A percentile compares a stretch with the other conserved stretches of the same genome.
Evolutionary conservation across 2,113 vertebrate genomes (phyloP).

Genomic region (Muscicapa adusta): DNA sequence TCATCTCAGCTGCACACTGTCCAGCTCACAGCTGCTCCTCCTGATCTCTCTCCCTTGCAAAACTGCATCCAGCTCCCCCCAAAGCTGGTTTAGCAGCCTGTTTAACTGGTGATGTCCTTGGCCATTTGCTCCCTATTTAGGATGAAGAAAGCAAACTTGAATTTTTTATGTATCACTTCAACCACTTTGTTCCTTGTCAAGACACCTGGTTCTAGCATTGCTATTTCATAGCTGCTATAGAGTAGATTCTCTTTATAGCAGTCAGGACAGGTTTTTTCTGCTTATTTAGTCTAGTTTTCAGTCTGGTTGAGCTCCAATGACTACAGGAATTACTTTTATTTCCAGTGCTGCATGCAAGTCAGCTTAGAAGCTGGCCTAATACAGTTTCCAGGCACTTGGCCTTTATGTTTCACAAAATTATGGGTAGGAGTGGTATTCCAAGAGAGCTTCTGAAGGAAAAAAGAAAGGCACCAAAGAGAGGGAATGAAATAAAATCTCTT

Average conservation of each 20-base stretch:
- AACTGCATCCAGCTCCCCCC: neutral
- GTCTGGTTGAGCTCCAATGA: neutral
- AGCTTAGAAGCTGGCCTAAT: neutral
- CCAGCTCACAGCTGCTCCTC: constrained; percentile 35
- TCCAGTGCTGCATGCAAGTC: neutral
- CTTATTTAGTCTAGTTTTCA: neutral
- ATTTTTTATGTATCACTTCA: neutral
- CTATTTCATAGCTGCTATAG: neutral
- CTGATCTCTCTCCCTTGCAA: constrained; percentile 13
- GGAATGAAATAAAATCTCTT: neutral
- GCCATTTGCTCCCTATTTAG: neutral
- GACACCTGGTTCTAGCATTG: constrained; percentile 25
- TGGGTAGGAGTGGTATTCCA: neutral
- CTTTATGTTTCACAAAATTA: neutral
- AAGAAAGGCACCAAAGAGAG: neutral
- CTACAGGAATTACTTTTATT: constrained; percentile 18
- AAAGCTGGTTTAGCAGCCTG: neutral
- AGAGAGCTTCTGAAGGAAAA: neutral
- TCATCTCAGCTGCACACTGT: constrained; percentile 43
- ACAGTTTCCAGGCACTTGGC: neutral
- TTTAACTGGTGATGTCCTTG: neutral
- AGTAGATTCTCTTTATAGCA: neutral
- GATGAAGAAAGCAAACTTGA: neutral
- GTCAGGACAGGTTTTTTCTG: neutral
- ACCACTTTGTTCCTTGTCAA: neutral